These are phyloP conservation scores for Macrotus californicus DNA, from an alignment of 2,113 vertebrate species.

Conservation along the genomic window DNA sequence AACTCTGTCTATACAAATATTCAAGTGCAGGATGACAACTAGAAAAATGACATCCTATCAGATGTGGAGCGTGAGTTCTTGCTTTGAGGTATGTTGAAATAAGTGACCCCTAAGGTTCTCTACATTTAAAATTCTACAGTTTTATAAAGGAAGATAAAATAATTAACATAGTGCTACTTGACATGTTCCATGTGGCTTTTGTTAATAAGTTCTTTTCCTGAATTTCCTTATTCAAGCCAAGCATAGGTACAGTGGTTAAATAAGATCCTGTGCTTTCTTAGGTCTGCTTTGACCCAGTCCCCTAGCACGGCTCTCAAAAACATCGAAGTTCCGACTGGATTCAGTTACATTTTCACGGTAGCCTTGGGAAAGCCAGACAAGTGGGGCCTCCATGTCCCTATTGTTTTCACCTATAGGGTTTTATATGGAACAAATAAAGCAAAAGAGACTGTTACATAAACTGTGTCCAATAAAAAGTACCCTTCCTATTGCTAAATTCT, in stretches of 20 bases:
- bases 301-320: not conserved
- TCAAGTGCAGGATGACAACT: not conserved
- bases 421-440: not conserved
- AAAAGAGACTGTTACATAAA: not conserved
- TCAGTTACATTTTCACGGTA: not conserved
- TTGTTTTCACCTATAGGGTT: not conserved
- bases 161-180: not conserved
- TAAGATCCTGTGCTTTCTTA: not conserved
- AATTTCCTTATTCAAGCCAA: not conserved
- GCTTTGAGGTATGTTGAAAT: not conserved
- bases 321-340: not conserved
- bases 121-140: not conserved
- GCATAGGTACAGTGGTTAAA: not conserved
- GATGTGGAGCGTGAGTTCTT: not conserved
- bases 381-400: not conserved
- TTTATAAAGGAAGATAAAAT: not conserved
- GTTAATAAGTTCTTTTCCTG: not conserved
- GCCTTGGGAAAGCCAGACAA: not conserved
- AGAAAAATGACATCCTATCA: not conserved
- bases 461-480: not conserved
- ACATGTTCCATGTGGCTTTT: not conserved
- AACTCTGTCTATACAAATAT: not conserved
- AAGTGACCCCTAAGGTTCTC: not conserved
- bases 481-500: not conserved
- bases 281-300: not conserved